Evolutionary conservation across 2,888 invertebrate genomes (phyloP), one percentile per base, ranked within the genome.

Genomic region (Morpho deidamia): DNA sequence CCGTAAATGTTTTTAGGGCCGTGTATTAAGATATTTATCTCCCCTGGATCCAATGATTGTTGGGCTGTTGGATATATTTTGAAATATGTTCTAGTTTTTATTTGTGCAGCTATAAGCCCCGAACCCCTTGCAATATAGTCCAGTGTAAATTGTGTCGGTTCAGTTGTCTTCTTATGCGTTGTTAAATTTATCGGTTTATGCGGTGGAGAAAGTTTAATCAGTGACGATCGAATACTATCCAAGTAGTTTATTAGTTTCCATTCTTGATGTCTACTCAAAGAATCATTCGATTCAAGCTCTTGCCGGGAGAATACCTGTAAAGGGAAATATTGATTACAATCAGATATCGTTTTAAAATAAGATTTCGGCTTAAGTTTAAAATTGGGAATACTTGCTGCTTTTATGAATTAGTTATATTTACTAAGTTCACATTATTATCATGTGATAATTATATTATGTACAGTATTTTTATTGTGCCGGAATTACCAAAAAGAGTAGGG

Each of bases 81-180:
- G 69, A 93, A 92, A 45, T 80, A 74, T 50, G 91, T 83, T 72
- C 90, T 90, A 57, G 86, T 86, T 54, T 91, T 81, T 46, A 91
- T 81, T 72, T 92, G 91, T 32, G 92, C 91, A 37, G 91, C 91
- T 37, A 89, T 78, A 12, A 93, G 72, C 1, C 93, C 93, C 72
- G 92, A 91, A 8, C 93, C 93, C 71, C 91, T 84, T 0, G 91
- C 92, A 2, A 92, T 81, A 66, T 92, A 92, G 64, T 90, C 88
- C 3, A 90, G 76, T 8, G 90, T 88, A 58, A 80, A 81, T 56
- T 85, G 83, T 52, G 75, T 67, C 10, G 73, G 72, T 68, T 85
- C 86, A 37, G 83, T 75, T 2, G 83, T 78, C 8, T 77, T 78
- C 66, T 78, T 73, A 63, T 81, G 83, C 10, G 78, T 79, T 12